These are phyloP conservation scores for Characodon lateralis DNA, from an alignment of 2,797 vertebrate species.

Conservation along the genomic window DNA sequence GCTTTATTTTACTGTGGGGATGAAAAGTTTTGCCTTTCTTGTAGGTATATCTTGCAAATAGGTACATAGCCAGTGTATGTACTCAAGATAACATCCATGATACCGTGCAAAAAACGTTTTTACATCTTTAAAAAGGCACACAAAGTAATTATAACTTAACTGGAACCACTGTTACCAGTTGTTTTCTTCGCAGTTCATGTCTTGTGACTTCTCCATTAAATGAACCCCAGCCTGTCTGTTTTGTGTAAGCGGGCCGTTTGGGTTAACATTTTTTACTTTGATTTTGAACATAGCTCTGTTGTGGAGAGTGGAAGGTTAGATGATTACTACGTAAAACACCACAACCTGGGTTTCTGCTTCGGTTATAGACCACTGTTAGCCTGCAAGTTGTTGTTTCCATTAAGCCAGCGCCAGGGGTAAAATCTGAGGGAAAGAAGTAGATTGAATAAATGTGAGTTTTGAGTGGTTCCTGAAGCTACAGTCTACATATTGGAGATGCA, in stretches of 20 bases:
- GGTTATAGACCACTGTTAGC: slow-evolving; percentile 35
- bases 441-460: slow-evolving; percentile 35
- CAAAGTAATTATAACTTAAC: not conserved
- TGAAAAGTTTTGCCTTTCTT: slow-evolving; percentile 44
- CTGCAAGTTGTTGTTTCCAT: slow-evolving; percentile 34
- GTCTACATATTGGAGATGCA: slow-evolving; percentile 18
- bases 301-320: slow-evolving; percentile 41
- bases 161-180: not conserved
- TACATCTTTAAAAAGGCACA: not conserved
- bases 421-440: slow-evolving; percentile 42
- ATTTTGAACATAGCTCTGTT: slow-evolving; percentile 48
- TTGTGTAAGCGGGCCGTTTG: slow-evolving; percentile 5
- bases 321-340: slow-evolving; percentile 48
- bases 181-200: slow-evolving; percentile 22
- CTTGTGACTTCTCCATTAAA: slow-evolving; percentile 16
- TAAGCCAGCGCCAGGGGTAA: slow-evolving; percentile 34
- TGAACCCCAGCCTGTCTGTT: slow-evolving; percentile 25
- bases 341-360: slow-evolving; percentile 56
- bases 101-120: not conserved
- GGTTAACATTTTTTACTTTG: slow-evolving; percentile 42
- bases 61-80: not conserved
- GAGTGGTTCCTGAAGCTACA: slow-evolving; percentile 32
- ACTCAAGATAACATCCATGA: not conserved
- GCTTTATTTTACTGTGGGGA: slow-evolving; percentile 57
- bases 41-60: slow-evolving; percentile 31